A percentile compares a stretch with the other conserved stretches of the same genome.
These are phyloP conservation scores for Nemurella pictetii DNA, from an alignment of 2,888 invertebrate genomes.

Conservation along the genomic window DNA sequence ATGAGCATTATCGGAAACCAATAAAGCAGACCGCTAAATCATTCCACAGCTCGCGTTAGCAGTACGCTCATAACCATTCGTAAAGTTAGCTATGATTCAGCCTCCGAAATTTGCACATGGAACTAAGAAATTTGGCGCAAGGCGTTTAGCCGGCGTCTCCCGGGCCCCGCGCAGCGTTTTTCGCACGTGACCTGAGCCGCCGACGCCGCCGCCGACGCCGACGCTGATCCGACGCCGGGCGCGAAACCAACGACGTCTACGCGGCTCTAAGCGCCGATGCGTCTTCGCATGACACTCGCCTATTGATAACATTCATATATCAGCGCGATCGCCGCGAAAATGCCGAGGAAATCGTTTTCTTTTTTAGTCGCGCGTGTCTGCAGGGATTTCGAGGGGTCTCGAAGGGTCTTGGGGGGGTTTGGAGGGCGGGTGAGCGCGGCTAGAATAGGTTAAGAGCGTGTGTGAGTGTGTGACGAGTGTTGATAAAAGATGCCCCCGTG, in stretches of 20 bases:
- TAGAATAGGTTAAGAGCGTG: constrained; percentile 1
- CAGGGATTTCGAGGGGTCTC: neutral
- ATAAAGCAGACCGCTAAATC: too few species aligned
- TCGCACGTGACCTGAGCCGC: neutral
- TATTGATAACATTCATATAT: constrained; percentile 33
- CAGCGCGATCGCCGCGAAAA: constrained; percentile 26
- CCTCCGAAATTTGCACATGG: too few species aligned
- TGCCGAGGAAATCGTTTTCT: constrained; percentile 30
- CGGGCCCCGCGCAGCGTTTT: neutral
- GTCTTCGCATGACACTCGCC: neutral
- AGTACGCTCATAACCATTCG: too few species aligned
- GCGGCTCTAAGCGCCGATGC: neutral
- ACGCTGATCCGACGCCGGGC: too few species aligned
- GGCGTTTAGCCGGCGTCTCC: neutral
- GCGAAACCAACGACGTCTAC: neutral
- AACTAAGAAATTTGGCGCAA: neutral
- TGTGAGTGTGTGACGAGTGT: constrained; percentile 35
- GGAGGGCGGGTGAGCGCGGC: neutral
- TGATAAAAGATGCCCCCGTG: constrained; percentile 34
- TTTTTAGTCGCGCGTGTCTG: constrained; percentile 3
- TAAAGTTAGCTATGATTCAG: neutral
- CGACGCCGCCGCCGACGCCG: neutral
- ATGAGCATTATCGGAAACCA: too few species aligned
- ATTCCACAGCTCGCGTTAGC: too few species aligned
- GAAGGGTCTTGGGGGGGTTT: neutral